Evolutionary conservation across 2,888 invertebrate species (phyloP), one percentile per base, ranked within the genome.

Genomic region (Steinernema carpocapsae): DNA sequence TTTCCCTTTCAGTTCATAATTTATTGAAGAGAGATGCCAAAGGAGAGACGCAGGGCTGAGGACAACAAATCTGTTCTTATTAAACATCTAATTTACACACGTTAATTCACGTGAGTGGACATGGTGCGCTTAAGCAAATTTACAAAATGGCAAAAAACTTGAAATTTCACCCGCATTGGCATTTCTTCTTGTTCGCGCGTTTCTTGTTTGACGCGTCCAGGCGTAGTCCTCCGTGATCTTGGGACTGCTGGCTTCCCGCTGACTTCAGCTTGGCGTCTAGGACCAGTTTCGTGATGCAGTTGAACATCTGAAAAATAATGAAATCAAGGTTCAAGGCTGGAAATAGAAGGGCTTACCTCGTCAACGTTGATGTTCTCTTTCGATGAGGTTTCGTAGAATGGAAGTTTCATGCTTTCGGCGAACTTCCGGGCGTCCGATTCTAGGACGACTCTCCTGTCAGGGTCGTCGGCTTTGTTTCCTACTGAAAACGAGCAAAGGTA

Each of bases 311-410:
- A 48, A 88, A 86, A 4, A 4, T 17, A 19, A 73, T n/a, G n/a
- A n/a, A n/a, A n/a, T n/a, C n/a, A n/a, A n/a, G n/a, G n/a, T n/a
- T n/a, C n/a, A n/a, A n/a, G n/a, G n/a, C n/a, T n/a, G n/a, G n/a
- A n/a, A n/a, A n/a, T n/a, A n/a, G n/a, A n/a, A n/a, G n/a, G n/a
- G n/a, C 77, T 92, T 92, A 96, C 97, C 91, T 97, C 96, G 90
- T 97, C 97, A 74, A 99, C 97, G 90, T 97, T 97, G 86, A 94
- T 92, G 90, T 97, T 97, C 88, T 97, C 96, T 91, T 97, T 99
- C 88, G 99, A 99, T 88, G 79, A 79, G 26, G 99, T 97, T 90
- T 99, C 99, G 89, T 95, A 97, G 83, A 97, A 90, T 84, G 94
- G 93, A 88, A 99, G 97, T 85, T 93, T 93, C 95, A 97, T 97